phyloP scores from a whole-genome alignment of 2,888 invertebrate genomes.

The Leptinotarsa peninsularis region DNA sequence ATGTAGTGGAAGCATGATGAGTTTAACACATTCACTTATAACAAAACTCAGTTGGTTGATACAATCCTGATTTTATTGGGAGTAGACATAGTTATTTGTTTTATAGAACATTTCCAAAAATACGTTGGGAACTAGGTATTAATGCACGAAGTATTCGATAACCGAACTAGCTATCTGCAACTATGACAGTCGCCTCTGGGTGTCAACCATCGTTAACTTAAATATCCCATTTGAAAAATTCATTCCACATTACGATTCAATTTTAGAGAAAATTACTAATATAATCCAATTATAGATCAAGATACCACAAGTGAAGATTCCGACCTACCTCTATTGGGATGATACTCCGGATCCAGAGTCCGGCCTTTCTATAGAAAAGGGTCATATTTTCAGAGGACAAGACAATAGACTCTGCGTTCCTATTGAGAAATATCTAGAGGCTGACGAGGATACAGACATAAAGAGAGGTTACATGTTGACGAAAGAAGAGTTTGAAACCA shows the following conservation, averaged over 20 bases:
- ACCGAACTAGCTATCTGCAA: too few relatives aligned
- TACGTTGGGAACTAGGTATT: too few relatives aligned
- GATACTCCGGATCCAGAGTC: slow-evolving; percentile 64
- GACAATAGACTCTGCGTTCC: slow-evolving; percentile 66
- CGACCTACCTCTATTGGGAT: slow-evolving; percentile 63
- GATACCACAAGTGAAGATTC: slow-evolving; percentile 61
- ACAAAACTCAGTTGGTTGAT: too few relatives aligned
- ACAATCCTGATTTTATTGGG: too few relatives aligned
- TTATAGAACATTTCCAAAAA: too few relatives aligned
- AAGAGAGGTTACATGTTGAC: slow-evolving; percentile 71
- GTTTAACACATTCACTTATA: too few relatives aligned
- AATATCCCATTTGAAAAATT: neutral
- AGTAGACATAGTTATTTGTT: too few relatives aligned
- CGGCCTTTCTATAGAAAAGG: slow-evolving; percentile 66
- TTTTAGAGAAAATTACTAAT: neutral
- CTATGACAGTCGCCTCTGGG: neutral
- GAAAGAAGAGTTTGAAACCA: slow-evolving; percentile 71
- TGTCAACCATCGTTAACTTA: neutral
- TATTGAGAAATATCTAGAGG: slow-evolving; percentile 46
- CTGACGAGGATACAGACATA: slow-evolving; percentile 63
- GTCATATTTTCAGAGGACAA: slow-evolving; percentile 60
- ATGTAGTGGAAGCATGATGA: too few relatives aligned
- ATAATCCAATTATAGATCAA: slow-evolving; percentile 57
- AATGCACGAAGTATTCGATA: too few relatives aligned
- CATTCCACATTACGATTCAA: neutral